These are phyloP conservation scores for Lissonota sp. DNA, from an alignment of 2,888 invertebrate genomes.

Conservation along the genomic window DNA sequence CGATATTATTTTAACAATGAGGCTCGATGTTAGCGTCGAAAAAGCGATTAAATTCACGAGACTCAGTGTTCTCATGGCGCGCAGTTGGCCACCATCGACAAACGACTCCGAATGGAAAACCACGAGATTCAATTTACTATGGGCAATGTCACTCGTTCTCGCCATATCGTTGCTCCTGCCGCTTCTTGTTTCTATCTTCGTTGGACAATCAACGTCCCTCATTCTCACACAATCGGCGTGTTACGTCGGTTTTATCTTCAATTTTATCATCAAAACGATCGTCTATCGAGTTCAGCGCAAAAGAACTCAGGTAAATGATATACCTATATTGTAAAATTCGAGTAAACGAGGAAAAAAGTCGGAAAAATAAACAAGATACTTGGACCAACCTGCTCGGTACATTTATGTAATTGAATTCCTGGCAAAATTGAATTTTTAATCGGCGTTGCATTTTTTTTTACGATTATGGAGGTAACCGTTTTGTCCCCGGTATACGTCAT, in stretches of 20 bases:
- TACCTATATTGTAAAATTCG: too few relatives aligned
- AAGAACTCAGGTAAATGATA: constrained; percentile 61
- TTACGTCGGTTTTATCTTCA: constrained; percentile 65
- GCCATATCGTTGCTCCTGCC: constrained; percentile 43
- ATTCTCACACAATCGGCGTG: constrained; percentile 67
- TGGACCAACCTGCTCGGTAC: too few relatives aligned
- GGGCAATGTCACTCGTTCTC: constrained; percentile 41
- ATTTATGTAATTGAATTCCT: too few relatives aligned
- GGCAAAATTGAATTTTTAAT: too few relatives aligned
- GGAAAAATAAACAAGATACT: too few relatives aligned
- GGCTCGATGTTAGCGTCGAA: constrained; percentile 39
- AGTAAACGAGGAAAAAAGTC: too few relatives aligned
- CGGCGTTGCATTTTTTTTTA: too few relatives aligned
- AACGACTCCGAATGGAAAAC: constrained; percentile 34
- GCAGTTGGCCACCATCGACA: constrained; percentile 59
- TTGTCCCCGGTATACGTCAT: too few relatives aligned
- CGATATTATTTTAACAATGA: neutral
- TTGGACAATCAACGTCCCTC: constrained; percentile 43
- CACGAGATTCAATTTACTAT: constrained; percentile 51
- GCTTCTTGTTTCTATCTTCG: constrained; percentile 47
- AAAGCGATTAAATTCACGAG: constrained; percentile 58
- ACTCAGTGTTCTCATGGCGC: constrained; percentile 58
- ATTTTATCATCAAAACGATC: constrained; percentile 66
- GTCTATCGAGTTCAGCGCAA: constrained; percentile 59
- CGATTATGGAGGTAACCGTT: too few relatives aligned